These are phyloP conservation scores for Streptopelia turtur DNA, from an alignment of 2,797 vertebrate genomes.

Conservation along the genomic window DNA sequence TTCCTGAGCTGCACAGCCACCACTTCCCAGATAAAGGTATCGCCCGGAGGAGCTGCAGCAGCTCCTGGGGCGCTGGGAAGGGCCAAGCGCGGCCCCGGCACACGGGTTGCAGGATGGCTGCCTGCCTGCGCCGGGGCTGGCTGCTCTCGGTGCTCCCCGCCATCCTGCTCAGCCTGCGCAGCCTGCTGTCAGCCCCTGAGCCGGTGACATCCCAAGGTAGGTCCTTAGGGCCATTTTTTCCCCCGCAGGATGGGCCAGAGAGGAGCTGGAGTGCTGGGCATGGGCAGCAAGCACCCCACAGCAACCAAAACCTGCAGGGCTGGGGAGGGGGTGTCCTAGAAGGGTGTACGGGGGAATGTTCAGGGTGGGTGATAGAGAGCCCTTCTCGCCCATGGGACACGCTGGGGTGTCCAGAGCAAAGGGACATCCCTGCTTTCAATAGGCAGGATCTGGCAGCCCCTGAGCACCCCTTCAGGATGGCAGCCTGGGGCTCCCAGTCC, in stretches of 20 bases:
- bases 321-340: not conserved
- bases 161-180: slow-evolving; percentile 48
- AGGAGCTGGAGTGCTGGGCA: not conserved
- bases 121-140: not conserved
- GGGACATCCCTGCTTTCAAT: not conserved
- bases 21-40: slow-evolving; percentile 71
- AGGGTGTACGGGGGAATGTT: not conserved
- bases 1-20: slow-evolving; percentile 77
- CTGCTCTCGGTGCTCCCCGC: slow-evolving; percentile 35
- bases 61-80: not conserved
- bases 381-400: not conserved
- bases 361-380: rapidly evolving
- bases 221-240: not conserved
- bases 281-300: rapidly evolving
- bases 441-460: not conserved
- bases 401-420: not conserved
- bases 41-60: not conserved
- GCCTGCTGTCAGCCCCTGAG: slow-evolving; percentile 27
- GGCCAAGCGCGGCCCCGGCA: not conserved
- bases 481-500: not conserved
- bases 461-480: rapidly evolving
- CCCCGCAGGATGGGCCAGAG: not conserved
- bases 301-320: not conserved
- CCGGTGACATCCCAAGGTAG: slow-evolving; percentile 83
- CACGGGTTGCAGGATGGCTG: slow-evolving; percentile 20